Evolutionary conservation across 2,888 invertebrate genomes (phyloP).

Genomic region (Idaea biselata): DNA sequence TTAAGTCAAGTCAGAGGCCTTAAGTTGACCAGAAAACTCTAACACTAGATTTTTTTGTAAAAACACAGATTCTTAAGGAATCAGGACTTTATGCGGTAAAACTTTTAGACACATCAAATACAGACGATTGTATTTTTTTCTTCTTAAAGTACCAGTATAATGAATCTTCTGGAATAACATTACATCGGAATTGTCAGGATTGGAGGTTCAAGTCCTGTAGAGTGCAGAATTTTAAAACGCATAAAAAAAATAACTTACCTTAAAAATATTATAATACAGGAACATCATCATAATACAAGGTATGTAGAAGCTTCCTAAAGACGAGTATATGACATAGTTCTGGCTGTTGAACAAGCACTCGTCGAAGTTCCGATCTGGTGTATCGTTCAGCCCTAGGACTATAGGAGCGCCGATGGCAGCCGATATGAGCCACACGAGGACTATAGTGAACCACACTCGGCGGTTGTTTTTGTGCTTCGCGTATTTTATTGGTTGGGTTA

Average conservation of each 20-base stretch:
- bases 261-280: constrained; percentile 98
- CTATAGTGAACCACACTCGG: constrained; percentile 96
- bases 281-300: constrained; percentile 99
- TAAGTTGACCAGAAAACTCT: too few relatives aligned
- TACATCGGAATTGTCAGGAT: too few relatives aligned
- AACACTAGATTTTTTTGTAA: too few relatives aligned
- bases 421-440: constrained; percentile 95
- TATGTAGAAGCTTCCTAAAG: constrained; percentile 98
- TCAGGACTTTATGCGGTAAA: too few relatives aligned
- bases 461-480: constrained; percentile 98
- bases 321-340: constrained; percentile 98
- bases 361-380: constrained; percentile 89
- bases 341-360: constrained; percentile 98
- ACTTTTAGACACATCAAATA: too few relatives aligned
- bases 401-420: constrained; percentile 98
- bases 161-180: too few relatives aligned
- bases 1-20: too few relatives aligned
- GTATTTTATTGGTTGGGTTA: constrained; percentile 99
- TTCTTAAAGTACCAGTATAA: too few relatives aligned
- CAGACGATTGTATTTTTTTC: too few relatives aligned
- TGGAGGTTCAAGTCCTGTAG: too few relatives aligned
- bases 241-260: constrained; percentile 81
- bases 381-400: constrained; percentile 96
- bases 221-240: too few relatives aligned
- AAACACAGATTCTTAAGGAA: too few relatives aligned